A percentile compares a stretch with the other conserved stretches of the same genome.
phyloP scores from a whole-genome alignment of 2,888 invertebrate species.

The Synergus umbraculus region DNA sequence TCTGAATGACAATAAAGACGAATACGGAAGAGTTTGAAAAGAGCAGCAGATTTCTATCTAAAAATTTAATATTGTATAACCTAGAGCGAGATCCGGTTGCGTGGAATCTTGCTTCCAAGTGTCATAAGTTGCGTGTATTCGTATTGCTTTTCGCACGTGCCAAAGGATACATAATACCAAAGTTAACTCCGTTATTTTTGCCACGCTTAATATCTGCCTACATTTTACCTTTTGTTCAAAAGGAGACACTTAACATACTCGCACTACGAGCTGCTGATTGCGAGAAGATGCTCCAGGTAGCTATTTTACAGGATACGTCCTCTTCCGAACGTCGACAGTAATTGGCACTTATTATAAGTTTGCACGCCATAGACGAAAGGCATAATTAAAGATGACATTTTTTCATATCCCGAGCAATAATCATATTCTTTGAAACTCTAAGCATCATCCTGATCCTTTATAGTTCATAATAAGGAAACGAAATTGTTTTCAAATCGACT shows the following conservation, averaged over 20 bases:
- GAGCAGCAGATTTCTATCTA: slow-evolving; percentile 2
- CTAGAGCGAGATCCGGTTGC: background rate
- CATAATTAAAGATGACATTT: too few species aligned
- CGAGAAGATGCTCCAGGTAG: background rate
- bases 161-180: slow-evolving; percentile 13
- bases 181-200: slow-evolving; percentile 27
- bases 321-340: background rate
- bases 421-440: too few species aligned
- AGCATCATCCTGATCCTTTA: background rate
- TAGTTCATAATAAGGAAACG: background rate
- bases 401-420: too few species aligned
- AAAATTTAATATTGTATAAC: background rate
- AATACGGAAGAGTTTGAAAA: background rate
- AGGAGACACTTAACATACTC: slow-evolving; percentile 12
- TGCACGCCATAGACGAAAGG: too few species aligned
- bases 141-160: slow-evolving; percentile 29
- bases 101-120: slow-evolving; percentile 18
- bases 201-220: slow-evolving; percentile 12
- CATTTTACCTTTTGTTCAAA: slow-evolving; percentile 3
- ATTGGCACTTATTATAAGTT: background rate
- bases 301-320: background rate
- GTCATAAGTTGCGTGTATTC: slow-evolving; percentile 1
- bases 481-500: background rate
- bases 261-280: background rate
- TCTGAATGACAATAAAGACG: background rate